These are phyloP conservation scores for Psilanteris sp. DNA, from an alignment of 1,140 invertebrate species.

Conservation along the genomic window DNA sequence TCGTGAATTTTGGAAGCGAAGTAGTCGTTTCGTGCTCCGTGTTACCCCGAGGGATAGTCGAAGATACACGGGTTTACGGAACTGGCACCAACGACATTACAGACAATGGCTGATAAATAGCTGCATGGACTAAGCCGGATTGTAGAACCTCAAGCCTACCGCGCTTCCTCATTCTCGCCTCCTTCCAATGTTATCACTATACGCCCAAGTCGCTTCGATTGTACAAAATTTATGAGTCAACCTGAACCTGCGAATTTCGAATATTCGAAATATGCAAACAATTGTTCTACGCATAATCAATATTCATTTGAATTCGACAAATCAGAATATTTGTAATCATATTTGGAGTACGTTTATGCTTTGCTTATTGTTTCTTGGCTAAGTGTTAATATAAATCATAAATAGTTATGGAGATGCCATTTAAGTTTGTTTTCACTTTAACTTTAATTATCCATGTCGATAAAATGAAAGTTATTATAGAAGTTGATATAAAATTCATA, in stretches of 20 bases:
- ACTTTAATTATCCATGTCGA: too few species aligned
- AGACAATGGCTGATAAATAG: conserved; percentile 73
- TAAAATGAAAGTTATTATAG: too few species aligned
- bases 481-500: too few species aligned
- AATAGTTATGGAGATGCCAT: too few species aligned
- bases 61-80: conserved; percentile 44
- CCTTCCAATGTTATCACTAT: conserved; percentile 39
- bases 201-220: conserved; percentile 63
- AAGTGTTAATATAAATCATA: conserved; percentile 1
- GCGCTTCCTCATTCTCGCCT: conserved; percentile 52
- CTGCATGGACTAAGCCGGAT: conserved; percentile 65
- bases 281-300: conserved; percentile 25
- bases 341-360: neutral
- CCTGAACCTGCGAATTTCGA: conserved; percentile 23
- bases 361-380: conserved; percentile 17
- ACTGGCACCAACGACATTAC: conserved; percentile 50
- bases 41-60: conserved; percentile 32
- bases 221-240: conserved; percentile 68
- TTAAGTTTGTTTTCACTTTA: too few species aligned
- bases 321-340: conserved; percentile 10
- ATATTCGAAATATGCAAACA: conserved; percentile 37
- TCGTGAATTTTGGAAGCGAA: conserved; percentile 56
- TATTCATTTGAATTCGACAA: conserved; percentile 19
- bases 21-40: conserved; percentile 43
- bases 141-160: conserved; percentile 65